Evolutionary conservation across 30 jellyfish, hydroid and myxozoan genomes (phyloP).

Genomic region (Clytia hemisphaerica): DNA sequence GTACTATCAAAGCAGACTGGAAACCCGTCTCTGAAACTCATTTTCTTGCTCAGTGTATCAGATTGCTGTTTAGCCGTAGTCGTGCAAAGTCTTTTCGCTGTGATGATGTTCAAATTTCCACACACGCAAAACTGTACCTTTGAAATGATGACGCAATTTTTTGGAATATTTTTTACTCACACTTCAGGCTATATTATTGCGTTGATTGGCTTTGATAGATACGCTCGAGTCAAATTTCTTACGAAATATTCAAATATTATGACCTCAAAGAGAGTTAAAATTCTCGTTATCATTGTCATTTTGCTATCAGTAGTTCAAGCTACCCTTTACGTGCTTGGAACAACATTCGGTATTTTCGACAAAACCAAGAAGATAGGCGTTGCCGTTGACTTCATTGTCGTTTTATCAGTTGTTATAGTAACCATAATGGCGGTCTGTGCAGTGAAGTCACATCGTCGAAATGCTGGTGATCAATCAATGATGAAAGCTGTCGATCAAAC

Average conservation of each 20-base stretch:
- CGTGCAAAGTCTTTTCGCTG: background rate
- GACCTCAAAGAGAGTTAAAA: background rate
- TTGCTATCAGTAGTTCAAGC: slow-evolving; percentile 3
- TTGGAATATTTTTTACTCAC: slow-evolving; percentile 14
- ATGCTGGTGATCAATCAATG: background rate
- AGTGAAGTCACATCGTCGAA: background rate
- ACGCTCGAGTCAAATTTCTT: background rate
- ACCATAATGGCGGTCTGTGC: background rate
- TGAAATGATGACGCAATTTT: background rate
- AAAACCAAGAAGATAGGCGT: background rate
- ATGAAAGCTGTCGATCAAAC: background rate
- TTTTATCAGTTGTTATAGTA: background rate
- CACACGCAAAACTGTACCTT: background rate
- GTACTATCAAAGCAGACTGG: background rate
- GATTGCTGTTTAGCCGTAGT: slow-evolving; percentile 2
- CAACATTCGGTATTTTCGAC: background rate
- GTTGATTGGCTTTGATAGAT: slow-evolving; percentile 13
- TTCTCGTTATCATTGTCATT: background rate
- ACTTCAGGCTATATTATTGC: slow-evolving; percentile 1
- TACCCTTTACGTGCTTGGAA: slow-evolving; percentile 6
- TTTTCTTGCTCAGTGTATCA: slow-evolving; percentile 1
- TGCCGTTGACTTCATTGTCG: background rate
- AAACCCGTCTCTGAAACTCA: slow-evolving; percentile 3
- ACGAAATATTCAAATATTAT: background rate
- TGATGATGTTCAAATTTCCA: background rate